Percentiles rank a stretch among this genome's conserved stretches.
Evolutionary conservation across 2,888 invertebrate genomes (phyloP).

Genomic region (Carcina quercana): DNA sequence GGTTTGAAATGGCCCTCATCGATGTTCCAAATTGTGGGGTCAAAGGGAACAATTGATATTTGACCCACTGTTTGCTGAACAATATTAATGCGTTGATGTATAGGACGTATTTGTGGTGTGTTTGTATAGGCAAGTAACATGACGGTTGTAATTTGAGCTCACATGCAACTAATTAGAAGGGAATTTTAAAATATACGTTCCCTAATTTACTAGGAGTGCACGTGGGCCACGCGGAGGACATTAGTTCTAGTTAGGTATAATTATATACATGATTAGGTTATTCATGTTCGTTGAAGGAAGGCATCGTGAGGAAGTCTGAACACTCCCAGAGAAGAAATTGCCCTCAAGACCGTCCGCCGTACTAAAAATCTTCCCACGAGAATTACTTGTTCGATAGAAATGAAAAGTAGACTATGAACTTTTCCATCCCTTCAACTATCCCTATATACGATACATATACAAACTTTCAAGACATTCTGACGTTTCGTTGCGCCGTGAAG

Average conservation of each 20-base stretch:
- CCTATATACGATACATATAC: too few species aligned
- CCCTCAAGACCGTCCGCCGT: too few species aligned
- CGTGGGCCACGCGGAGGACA: conserved; percentile 5
- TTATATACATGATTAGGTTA: too few species aligned
- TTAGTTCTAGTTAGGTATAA: conserved; percentile 1
- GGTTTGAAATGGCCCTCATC: conserved; percentile 25
- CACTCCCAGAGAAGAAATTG: too few species aligned
- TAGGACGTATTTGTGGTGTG: neutral
- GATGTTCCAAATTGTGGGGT: conserved; percentile 31
- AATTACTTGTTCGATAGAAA: too few species aligned
- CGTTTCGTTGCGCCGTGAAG: too few species aligned
- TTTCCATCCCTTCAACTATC: too few species aligned
- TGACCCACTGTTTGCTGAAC: conserved; percentile 18
- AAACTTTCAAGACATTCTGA: too few species aligned
- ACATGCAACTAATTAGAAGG: conserved; percentile 26
- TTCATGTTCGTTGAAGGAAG: too few species aligned
- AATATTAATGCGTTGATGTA: conserved; percentile 2
- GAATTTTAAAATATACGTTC: conserved; percentile 20
- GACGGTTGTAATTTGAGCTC: conserved; percentile 11
- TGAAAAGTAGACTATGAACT: too few species aligned
- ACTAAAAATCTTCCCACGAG: too few species aligned
- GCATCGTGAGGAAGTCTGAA: too few species aligned
- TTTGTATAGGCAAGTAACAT: neutral
- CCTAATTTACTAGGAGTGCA: neutral
- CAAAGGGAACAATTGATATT: conserved; percentile 32